These are phyloP conservation scores for Melanotaenia maccullochi DNA, from an alignment of 2,797 vertebrate genomes.

Conservation along the genomic window DNA sequence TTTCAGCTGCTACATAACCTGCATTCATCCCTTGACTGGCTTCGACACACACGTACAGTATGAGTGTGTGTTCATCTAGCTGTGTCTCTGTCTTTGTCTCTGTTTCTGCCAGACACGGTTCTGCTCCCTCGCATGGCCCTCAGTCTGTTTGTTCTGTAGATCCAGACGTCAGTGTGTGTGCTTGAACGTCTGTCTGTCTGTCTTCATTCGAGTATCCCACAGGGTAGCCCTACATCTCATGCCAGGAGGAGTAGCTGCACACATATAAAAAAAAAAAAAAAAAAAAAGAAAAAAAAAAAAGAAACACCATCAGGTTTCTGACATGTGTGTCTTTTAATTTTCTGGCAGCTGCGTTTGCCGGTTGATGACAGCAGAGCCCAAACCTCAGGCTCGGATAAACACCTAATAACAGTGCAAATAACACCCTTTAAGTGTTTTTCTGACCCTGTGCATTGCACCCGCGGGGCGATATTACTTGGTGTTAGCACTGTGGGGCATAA, in stretches of 20 bases:
- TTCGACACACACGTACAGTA: background rate
- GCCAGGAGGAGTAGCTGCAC: slow-evolving; percentile 21
- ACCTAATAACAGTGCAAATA: slow-evolving; percentile 41
- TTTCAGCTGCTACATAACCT: slow-evolving; percentile 28
- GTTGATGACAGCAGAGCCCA: slow-evolving; percentile 43
- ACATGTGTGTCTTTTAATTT: slow-evolving; percentile 39
- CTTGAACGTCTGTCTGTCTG: slow-evolving; percentile 4
- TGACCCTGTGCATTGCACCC: slow-evolving; percentile 36
- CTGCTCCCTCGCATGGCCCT: slow-evolving; percentile 45
- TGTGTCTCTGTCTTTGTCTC: slow-evolving; percentile 2
- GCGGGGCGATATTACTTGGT: slow-evolving; percentile 64
- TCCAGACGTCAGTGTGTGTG: slow-evolving; percentile 28
- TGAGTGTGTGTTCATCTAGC: background rate
- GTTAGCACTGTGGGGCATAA: slow-evolving; percentile 39
- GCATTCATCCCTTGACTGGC: slow-evolving; percentile 32
- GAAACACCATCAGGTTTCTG: slow-evolving; percentile 1
- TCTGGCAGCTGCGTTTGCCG: slow-evolving; percentile 30
- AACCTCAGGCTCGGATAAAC: slow-evolving; percentile 51
- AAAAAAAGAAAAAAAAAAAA: no score
- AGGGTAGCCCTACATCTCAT: slow-evolving; percentile 37
- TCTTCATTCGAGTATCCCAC: slow-evolving; percentile 25
- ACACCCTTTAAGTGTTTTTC: slow-evolving; percentile 55
- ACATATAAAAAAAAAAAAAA: slow-evolving; percentile 10
- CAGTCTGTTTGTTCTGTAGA: slow-evolving; percentile 46
- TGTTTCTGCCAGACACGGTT: slow-evolving; percentile 35